phyloP scores from a whole-genome alignment of 1,140 invertebrate species.

The Globodera rostochiensis region DNA sequence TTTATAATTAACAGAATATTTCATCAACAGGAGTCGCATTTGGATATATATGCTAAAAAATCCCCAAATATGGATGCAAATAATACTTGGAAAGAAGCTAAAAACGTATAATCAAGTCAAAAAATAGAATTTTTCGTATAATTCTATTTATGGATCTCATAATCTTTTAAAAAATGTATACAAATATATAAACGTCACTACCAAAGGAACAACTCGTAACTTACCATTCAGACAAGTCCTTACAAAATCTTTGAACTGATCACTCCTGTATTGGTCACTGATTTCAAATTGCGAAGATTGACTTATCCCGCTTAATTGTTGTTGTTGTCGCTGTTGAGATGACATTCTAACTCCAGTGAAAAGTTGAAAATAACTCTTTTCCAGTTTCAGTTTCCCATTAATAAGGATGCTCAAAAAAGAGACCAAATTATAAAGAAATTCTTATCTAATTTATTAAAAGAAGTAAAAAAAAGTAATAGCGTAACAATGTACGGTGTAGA shows the following conservation, averaged over 20 bases:
- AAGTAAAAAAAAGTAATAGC: no score
- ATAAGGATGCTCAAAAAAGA: not conserved
- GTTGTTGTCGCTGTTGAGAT: not conserved
- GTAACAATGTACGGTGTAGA: no score
- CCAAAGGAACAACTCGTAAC: not conserved
- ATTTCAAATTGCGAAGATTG: constrained; percentile 8
- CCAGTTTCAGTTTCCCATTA: not conserved
- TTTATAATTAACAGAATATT: not conserved
- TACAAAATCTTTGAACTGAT: constrained; percentile 4
- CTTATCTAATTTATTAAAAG: no score
- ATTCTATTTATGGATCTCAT: no score
- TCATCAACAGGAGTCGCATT: no score
- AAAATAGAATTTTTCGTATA: not conserved
- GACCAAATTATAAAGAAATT: no score
- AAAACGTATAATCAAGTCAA: not conserved
- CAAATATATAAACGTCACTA: no score
- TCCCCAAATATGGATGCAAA: no score
- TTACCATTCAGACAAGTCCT: constrained; percentile 16
- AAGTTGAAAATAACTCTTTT: not conserved
- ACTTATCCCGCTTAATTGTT: not conserved
- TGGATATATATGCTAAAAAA: no score
- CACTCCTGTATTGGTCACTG: constrained; percentile 14
- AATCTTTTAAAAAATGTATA: no score
- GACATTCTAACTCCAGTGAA: not conserved
- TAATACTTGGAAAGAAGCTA: no score